Evolutionary conservation across 2,113 vertebrate genomes (phyloP).

Genomic region (Arenaria interpres): DNA sequence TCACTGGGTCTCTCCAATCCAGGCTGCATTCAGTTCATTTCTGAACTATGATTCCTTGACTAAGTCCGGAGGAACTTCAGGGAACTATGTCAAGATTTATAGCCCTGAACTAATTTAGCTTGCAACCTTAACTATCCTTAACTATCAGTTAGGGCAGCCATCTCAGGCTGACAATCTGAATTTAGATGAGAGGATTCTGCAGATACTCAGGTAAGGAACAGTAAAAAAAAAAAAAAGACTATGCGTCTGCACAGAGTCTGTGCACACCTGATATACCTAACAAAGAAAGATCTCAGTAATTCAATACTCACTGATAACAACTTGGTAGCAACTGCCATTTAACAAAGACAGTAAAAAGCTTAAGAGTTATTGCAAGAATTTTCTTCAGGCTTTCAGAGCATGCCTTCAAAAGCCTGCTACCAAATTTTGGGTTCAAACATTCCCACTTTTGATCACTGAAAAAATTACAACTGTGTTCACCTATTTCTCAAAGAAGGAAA

Average conservation of each 20-base stretch:
- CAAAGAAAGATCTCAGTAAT: neutral
- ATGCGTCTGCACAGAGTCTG: neutral
- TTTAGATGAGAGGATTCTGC: neutral
- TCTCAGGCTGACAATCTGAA: neutral
- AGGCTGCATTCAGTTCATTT: neutral
- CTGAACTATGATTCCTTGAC: neutral
- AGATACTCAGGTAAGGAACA: rapidly evolving
- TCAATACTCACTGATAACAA: neutral
- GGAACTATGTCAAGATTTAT: neutral
- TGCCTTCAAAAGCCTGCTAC: neutral
- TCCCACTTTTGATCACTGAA: neutral
- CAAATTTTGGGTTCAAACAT: neutral
- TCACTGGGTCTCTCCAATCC: neutral
- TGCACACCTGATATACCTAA: neutral
- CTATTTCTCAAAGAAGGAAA: neutral
- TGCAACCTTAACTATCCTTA: neutral
- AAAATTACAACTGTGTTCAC: neutral
- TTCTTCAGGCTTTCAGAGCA: neutral
- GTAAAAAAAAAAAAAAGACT: neutral
- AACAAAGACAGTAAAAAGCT: neutral
- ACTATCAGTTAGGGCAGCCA: neutral
- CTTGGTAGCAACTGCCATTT: neutral
- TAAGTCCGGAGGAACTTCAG: neutral
- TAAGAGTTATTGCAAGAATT: neutral
- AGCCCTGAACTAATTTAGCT: neutral